phyloP scores from a whole-genome alignment of 1,140 invertebrate genomes.

The Meloidogyne hapla region DNA sequence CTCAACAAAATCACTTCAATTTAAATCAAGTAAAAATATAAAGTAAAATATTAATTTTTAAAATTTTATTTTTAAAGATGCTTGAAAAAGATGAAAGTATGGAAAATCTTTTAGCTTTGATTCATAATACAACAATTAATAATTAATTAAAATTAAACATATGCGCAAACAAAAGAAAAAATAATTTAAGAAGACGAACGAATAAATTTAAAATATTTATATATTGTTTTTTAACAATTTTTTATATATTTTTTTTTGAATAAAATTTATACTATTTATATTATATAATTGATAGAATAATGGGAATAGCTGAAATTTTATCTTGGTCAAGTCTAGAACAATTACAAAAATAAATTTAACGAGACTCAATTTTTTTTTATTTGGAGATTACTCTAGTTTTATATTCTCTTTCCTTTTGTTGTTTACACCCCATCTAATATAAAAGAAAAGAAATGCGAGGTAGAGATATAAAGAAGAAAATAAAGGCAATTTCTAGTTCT shows the following conservation, averaged over 20 bases:
- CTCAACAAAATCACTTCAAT: not conserved
- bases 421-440: not conserved
- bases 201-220: too few relatives aligned
- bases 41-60: not conserved
- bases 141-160: not conserved
- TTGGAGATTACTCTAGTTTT: too few relatives aligned
- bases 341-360: too few relatives aligned
- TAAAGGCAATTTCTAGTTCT: not conserved
- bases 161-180: not conserved
- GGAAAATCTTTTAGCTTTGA: slow-evolving; percentile 3
- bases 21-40: not conserved
- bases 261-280: too few relatives aligned
- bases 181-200: not conserved
- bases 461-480: not conserved
- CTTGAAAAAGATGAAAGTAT: not conserved
- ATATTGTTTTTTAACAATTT: too few relatives aligned
- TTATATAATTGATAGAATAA: too few relatives aligned
- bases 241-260: too few relatives aligned
- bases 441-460: not conserved
- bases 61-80: not conserved
- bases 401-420: not conserved
- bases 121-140: not conserved
- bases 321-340: too few relatives aligned
- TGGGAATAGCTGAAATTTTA: too few relatives aligned
- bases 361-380: too few relatives aligned